A percentile compares a stretch with the other conserved stretches of the same genome.
Conservation (phyloP, 1,140 invertebrate genomes). For the Formica exsecta region DNA sequence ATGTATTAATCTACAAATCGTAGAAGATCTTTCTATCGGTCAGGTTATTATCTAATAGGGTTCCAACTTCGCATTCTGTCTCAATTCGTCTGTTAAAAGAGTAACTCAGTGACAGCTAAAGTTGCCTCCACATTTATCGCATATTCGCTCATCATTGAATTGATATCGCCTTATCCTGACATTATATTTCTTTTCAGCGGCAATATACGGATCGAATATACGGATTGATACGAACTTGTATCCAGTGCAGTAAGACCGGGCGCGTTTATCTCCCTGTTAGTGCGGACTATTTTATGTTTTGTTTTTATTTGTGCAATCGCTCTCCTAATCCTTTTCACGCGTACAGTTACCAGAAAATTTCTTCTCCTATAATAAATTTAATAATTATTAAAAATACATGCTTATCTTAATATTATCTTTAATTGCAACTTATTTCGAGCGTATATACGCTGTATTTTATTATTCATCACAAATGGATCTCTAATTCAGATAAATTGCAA, state of each 20-base stretch:
- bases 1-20: not conserved
- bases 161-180: constrained; percentile 47
- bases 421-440: constrained; percentile 74
- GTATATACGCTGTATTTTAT: constrained; percentile 71
- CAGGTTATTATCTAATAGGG: not conserved
- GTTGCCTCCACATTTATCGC: not conserved
- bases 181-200: constrained; percentile 83
- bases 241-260: constrained; percentile 81
- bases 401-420: constrained; percentile 50
- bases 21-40: not conserved
- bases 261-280: constrained; percentile 80
- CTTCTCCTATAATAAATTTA: not conserved
- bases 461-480: constrained; percentile 69
- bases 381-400: constrained; percentile 52
- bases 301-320: constrained; percentile 77
- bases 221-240: constrained; percentile 79
- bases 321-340: constrained; percentile 37
- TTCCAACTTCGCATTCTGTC: constrained; percentile 8
- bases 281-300: constrained; percentile 72
- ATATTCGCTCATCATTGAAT: constrained; percentile 30
- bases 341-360: constrained; percentile 30
- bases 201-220: constrained; percentile 81
- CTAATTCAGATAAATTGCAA: constrained; percentile 1
- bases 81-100: not conserved
- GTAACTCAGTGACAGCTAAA: constrained; percentile 2